Percentiles rank a stretch among this genome's conserved stretches.
phyloP scores from a whole-genome alignment of 2,888 invertebrate species.

The Perizoma affinitatum region DNA sequence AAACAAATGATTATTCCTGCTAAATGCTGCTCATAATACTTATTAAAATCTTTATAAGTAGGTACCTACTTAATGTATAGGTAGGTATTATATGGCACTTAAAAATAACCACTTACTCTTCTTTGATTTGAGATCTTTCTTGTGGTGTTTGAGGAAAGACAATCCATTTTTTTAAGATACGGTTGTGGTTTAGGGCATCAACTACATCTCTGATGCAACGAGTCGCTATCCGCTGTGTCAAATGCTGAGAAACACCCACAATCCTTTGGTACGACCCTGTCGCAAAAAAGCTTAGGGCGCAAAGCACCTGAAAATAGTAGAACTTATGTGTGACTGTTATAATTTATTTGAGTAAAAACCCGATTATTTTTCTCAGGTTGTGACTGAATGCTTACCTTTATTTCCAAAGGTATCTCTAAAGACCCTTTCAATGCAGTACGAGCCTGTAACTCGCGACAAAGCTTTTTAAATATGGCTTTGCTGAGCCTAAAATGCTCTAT shows the following conservation, averaged over 20 bases:
- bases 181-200: constrained; percentile 25
- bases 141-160: constrained; percentile 25
- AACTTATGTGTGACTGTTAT: too few relatives aligned
- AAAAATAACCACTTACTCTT: too few relatives aligned
- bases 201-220: constrained; percentile 37
- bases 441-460: constrained; percentile 19
- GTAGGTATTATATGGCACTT: too few relatives aligned
- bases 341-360: too few relatives aligned
- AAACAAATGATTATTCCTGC: too few relatives aligned
- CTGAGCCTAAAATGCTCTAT: constrained; percentile 18
- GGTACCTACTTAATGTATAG: too few relatives aligned
- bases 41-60: too few relatives aligned
- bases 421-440: constrained; percentile 3
- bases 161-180: not conserved
- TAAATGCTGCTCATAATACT: too few relatives aligned
- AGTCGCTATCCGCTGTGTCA: constrained; percentile 33
- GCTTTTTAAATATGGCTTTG: constrained; percentile 13
- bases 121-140: too few relatives aligned
- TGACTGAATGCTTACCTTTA: not conserved
- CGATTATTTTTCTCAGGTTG: too few relatives aligned
- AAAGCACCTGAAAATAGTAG: constrained; percentile 27
- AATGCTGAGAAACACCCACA: constrained; percentile 21
- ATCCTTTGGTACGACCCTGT: constrained; percentile 35
- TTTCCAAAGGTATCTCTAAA: constrained; percentile 17
- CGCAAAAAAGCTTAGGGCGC: constrained; percentile 32